Conservation (phyloP, 2,113 vertebrate species). For the Strix aluco region DNA sequence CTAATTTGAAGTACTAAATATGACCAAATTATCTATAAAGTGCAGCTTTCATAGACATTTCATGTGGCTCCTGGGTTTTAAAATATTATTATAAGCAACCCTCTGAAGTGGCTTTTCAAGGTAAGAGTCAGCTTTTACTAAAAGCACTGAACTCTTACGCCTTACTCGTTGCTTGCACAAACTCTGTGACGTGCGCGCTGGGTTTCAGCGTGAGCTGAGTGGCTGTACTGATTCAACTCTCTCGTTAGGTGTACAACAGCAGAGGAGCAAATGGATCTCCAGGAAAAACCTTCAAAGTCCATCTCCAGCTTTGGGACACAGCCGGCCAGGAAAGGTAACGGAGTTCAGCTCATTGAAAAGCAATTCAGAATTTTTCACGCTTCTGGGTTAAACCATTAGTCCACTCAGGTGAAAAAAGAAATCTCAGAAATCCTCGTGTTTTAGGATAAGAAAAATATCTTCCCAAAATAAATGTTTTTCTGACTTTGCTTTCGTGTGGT, state of each 20-base stretch:
- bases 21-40: background rate
- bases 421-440: rapidly evolving
- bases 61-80: background rate
- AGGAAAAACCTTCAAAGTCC: slow-evolving; percentile 91
- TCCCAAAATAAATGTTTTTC: background rate
- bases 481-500: background rate
- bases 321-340: slow-evolving; percentile 93
- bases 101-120: background rate
- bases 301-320: slow-evolving; percentile 97
- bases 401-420: background rate
- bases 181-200: rapidly evolving
- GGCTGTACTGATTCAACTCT: background rate
- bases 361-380: background rate
- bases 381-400: background rate
- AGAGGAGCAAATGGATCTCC: slow-evolving; percentile 84
- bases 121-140: background rate
- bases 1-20: background rate
- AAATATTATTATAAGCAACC: background rate
- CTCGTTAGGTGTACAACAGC: slow-evolving; percentile 83
- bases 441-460: background rate
- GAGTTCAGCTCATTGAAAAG: background rate
- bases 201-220: background rate
- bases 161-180: too few species aligned
- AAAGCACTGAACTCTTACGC: background rate
- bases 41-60: background rate